Evolutionary conservation across 2,113 vertebrate species (phyloP), one percentile per base, ranked within the genome.

Genomic region (Coracopsis vasa): DNA sequence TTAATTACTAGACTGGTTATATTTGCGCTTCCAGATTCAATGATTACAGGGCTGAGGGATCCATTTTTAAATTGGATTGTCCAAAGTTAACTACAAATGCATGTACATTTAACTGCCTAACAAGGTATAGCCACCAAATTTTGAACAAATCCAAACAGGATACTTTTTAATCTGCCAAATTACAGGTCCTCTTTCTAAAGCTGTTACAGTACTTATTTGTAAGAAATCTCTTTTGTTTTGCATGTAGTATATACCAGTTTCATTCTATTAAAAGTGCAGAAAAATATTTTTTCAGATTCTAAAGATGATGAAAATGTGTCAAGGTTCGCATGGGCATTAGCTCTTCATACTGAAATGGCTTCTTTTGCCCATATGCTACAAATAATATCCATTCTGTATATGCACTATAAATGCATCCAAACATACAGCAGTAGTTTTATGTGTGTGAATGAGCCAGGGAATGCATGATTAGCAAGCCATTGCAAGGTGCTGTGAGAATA

Each of bases 381-480:
- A 92, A 88, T 94, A 78, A 62, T 67, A 47, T 54, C 58, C 56
- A 81, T 61, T 61, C 56, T 71, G 50, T 47, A 23, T 28, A 44
- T 37, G 27, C 5, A 10, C 47, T 80, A 6, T 86, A 93, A 96
- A 88, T 78, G 53, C 64, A 82, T 90, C 85, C 84, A 90, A 85
- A 93, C 62, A 47, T 78, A 72, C 61, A 91, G 78, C 78, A 88
- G 61, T 21, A 75, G 53, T 87, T 95, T 89, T 86, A 75, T 75
- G 37, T 86, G 71, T 80, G 39, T 71, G 85, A 85, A 51, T 20
- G 80, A 93, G 85, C 80, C 92, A 96, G 60, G 67, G 66, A 91
- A 87, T 37, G 67, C 48, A 35, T 66, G 62, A 92, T 88, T 70
- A 72, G 82, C 58, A 42, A 93, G 71, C 39, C 79, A 91, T 86